phyloP scores from a whole-genome alignment of 2,113 vertebrate genomes.

The Eira barbara region DNA sequence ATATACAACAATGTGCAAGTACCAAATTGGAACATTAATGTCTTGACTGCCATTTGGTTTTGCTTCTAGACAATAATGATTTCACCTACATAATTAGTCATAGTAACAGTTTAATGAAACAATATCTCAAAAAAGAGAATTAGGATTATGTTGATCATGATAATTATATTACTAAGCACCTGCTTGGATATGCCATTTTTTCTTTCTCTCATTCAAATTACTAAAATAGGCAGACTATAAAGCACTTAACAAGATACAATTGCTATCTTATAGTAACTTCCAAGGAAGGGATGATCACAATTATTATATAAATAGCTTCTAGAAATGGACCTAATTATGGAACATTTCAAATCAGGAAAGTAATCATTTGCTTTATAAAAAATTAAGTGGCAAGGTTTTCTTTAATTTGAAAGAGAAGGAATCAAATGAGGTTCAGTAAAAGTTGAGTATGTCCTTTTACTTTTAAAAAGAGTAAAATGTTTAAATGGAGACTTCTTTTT shows the following conservation, averaged over 20 bases:
- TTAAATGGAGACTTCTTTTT: background rate
- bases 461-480: slow-evolving; percentile 7
- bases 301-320: slow-evolving; percentile 3
- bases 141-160: background rate
- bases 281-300: background rate
- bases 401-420: slow-evolving; percentile 1
- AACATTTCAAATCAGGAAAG: slow-evolving; percentile 10
- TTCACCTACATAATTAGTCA: background rate
- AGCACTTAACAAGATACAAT: background rate
- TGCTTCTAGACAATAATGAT: background rate
- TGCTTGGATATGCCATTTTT: background rate
- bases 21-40: background rate
- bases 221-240: slow-evolving; percentile 24
- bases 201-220: background rate
- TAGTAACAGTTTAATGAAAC: background rate
- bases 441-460: background rate
- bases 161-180: background rate
- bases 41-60: background rate
- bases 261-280: background rate
- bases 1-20: background rate
- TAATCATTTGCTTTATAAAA: slow-evolving; percentile 33
- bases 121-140: background rate
- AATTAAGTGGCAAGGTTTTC: background rate
- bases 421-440: background rate
- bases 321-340: background rate